Evolutionary conservation across 2,113 vertebrate species (phyloP).

Genomic region (Caranx melampygus): DNA sequence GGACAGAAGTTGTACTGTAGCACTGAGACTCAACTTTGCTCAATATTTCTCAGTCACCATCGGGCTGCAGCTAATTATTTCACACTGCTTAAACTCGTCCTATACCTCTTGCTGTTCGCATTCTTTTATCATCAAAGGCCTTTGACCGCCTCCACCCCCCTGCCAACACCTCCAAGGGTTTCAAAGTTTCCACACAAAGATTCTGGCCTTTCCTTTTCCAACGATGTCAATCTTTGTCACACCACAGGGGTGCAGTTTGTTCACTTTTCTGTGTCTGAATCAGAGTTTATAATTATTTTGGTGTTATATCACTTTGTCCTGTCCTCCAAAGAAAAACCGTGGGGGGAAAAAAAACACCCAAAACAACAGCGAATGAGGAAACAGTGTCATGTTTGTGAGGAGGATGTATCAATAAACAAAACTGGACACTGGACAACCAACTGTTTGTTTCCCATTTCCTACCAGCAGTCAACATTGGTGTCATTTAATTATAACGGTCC

Average conservation of each 20-base stretch:
- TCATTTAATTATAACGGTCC: neutral
- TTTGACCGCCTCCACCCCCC: neutral
- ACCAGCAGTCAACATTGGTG: neutral
- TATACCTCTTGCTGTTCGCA: constrained; percentile 31
- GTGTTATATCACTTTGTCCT: neutral
- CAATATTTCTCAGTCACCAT: constrained; percentile 20
- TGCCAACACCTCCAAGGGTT: neutral
- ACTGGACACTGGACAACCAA: too few species aligned
- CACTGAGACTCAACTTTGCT: constrained; percentile 23
- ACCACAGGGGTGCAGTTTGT: constrained; percentile 19
- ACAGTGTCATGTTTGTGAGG: neutral
- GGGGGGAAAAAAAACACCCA: neutral
- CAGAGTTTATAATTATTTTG: constrained; percentile 13
- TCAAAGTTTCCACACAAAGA: constrained; percentile 8
- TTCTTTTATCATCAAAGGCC: constrained; percentile 39
- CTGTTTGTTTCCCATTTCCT: neutral
- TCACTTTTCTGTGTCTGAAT: constrained; percentile 10
- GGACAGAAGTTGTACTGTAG: constrained; percentile 20
- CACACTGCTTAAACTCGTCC: constrained; percentile 6
- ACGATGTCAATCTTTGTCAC: neutral
- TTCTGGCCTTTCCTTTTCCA: neutral
- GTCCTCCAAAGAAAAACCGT: neutral
- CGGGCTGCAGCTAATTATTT: constrained; percentile 45
- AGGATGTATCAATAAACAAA: neutral
- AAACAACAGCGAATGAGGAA: neutral